phyloP scores from a whole-genome alignment of 92 coral and sea anemone genomes.

The Umimayanthus chanpuru region DNA sequence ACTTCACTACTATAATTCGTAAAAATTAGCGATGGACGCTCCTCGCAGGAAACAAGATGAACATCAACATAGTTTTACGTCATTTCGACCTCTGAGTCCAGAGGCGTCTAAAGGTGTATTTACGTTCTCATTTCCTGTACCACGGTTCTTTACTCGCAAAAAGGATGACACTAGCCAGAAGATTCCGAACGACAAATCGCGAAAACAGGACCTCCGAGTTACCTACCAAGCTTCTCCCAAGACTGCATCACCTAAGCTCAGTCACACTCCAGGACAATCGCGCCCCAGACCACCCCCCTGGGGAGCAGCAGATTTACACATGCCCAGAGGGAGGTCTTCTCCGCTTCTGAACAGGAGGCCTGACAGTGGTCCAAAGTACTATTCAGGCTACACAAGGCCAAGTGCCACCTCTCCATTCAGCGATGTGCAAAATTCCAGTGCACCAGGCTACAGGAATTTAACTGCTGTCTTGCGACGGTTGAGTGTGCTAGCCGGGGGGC shows the following conservation, averaged over 20 bases:
- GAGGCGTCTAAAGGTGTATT: slow-evolving; percentile 70
- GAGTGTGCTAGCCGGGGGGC: slow-evolving; percentile 78
- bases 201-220: slow-evolving; percentile 23
- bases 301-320: slow-evolving; percentile 43
- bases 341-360: slow-evolving; percentile 53
- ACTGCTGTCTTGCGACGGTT: slow-evolving; percentile 78
- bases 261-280: neutral
- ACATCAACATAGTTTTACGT: slow-evolving; percentile 71
- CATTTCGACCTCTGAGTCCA: slow-evolving; percentile 93
- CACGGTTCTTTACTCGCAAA: slow-evolving; percentile 60
- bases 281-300: slow-evolving; percentile 23
- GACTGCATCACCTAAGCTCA: neutral
- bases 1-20: neutral
- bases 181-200: slow-evolving; percentile 38
- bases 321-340: slow-evolving; percentile 70
- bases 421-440: slow-evolving; percentile 39
- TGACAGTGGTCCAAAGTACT: slow-evolving; percentile 7
- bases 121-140: slow-evolving; percentile 56
- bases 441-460: slow-evolving; percentile 71
- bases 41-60: slow-evolving; percentile 41
- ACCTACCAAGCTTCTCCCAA: slow-evolving; percentile 24
- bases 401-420: slow-evolving; percentile 26
- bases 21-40: slow-evolving; percentile 11
- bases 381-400: slow-evolving; percentile 40
- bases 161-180: slow-evolving; percentile 59